Conservation (phyloP, 2,797 vertebrate genomes). For the Muscicapa striata region DNA sequence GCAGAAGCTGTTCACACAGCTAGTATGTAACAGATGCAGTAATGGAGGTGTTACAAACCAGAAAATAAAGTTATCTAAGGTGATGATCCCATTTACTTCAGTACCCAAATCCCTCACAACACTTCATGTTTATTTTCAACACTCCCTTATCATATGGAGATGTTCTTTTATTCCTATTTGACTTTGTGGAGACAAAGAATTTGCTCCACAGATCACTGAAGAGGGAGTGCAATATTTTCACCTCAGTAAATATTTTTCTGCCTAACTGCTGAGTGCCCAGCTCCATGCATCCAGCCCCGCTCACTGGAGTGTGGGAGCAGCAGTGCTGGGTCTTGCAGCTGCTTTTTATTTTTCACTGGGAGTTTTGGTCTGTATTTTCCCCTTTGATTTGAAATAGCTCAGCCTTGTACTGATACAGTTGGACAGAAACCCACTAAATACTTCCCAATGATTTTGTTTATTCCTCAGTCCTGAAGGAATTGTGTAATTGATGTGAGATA, state of each 20-base stretch:
- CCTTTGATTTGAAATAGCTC: slow-evolving; percentile 13
- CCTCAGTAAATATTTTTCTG: not conserved
- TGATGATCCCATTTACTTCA: not conserved
- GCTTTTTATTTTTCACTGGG: not conserved
- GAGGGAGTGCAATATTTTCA: not conserved
- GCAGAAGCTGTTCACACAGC: not conserved
- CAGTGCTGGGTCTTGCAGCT: not conserved
- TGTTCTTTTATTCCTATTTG: not conserved
- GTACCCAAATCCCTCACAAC: not conserved
- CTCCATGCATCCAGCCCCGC: not conserved
- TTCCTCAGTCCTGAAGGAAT: slow-evolving; percentile 24
- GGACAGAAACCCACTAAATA: slow-evolving; percentile 5
- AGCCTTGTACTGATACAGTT: slow-evolving; percentile 26
- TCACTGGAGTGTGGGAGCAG: not conserved
- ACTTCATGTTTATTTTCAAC: not conserved
- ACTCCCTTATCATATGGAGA: not conserved
- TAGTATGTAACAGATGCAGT: not conserved
- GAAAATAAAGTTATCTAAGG: not conserved
- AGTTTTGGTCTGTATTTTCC: not conserved
- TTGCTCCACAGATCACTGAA: not conserved
- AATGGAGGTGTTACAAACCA: not conserved
- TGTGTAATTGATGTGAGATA: slow-evolving; percentile 55
- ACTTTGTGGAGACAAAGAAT: not conserved
- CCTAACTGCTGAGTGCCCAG: not conserved
- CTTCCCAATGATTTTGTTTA: slow-evolving; percentile 2